phyloP scores from a whole-genome alignment of 2,797 vertebrate species.

The Gymnoscopelus braueri region DNA sequence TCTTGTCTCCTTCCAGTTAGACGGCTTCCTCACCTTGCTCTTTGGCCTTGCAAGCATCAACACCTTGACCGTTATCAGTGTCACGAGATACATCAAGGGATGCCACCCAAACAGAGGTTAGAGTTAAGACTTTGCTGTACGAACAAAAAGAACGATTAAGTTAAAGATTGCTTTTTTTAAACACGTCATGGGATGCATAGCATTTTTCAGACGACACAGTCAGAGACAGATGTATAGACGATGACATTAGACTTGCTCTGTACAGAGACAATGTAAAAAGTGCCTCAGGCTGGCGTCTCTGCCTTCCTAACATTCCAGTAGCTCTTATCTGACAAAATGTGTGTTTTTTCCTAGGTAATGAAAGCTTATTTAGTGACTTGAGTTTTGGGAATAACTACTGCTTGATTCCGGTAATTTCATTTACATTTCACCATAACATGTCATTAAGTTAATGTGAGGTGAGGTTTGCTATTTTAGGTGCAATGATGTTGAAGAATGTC shows the following conservation, averaged over 20 bases:
- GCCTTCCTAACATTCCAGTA: conserved; percentile 53
- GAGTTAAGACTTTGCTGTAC: conserved; percentile 8
- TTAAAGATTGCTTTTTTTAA: no score
- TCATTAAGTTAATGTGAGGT: conserved; percentile 68
- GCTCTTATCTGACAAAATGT: conserved; percentile 49
- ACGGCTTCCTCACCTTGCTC: conserved; percentile 89
- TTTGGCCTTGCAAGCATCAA: conserved; percentile 92
- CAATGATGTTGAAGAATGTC: conserved; percentile 62
- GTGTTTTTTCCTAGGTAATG: conserved; percentile 45
- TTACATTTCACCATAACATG: conserved; percentile 56
- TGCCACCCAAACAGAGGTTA: conserved; percentile 87
- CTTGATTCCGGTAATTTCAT: conserved; percentile 51
- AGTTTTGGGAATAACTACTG: conserved; percentile 55
- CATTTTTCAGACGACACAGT: no score
- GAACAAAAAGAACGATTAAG: no score
- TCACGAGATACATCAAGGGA: conserved; percentile 89
- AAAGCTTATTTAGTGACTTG: conserved; percentile 51
- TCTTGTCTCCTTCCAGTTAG: conserved; percentile 78
- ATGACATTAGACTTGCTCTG: not conserved
- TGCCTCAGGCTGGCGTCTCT: conserved; percentile 9
- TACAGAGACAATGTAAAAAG: not conserved
- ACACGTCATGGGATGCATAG: not conserved
- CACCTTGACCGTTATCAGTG: conserved; percentile 90
- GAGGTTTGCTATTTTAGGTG: conserved; percentile 62
- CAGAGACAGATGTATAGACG: no score